Percentiles rank a stretch among this genome's conserved stretches.
Evolutionary conservation across 2,888 invertebrate species (phyloP).

Genomic region (Dermolepida albohirtum): DNA sequence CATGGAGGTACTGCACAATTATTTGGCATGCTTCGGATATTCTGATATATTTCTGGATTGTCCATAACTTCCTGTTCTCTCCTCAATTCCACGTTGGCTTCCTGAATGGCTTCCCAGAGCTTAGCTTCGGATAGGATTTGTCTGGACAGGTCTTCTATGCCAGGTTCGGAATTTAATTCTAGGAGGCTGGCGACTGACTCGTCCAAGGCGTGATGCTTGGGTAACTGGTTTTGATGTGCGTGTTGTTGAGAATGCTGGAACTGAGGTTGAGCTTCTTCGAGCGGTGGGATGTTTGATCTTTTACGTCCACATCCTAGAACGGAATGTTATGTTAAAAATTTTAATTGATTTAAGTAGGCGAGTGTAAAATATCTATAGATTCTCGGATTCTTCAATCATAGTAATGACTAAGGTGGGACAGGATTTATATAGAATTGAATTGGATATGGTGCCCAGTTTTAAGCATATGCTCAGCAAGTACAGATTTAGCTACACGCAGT

Average conservation of each 20-base stretch:
- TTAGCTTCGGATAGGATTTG: conserved; percentile 85
- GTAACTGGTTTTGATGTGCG: conserved; percentile 6
- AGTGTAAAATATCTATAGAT: too few species aligned
- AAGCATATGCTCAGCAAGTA: too few species aligned
- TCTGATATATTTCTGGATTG: conserved; percentile 53
- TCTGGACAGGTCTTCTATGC: conserved; percentile 79
- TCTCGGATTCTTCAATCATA: too few species aligned
- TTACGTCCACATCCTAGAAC: conserved; percentile 79
- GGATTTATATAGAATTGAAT: too few species aligned
- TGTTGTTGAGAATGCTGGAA: conserved; percentile 25
- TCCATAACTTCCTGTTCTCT: conserved; percentile 69
- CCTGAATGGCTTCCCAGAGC: conserved; percentile 83
- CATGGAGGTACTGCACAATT: conserved; percentile 24
- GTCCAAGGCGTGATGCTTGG: conserved; percentile 61
- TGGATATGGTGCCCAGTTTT: too few species aligned
- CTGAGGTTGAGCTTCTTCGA: conserved; percentile 46
- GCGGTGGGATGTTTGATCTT: conserved; percentile 67
- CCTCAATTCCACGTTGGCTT: conserved; percentile 78
- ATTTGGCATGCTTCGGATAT: conserved; percentile 19
- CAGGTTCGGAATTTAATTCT: conserved; percentile 76
- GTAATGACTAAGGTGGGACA: too few species aligned
- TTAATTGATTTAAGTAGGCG: too few species aligned
- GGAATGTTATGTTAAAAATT: background rate
- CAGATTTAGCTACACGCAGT: too few species aligned
- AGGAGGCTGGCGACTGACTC: conserved; percentile 75